Base-by-base conservation (phyloP, 1,140 invertebrate species). In the Eumeta japonica region DNA sequence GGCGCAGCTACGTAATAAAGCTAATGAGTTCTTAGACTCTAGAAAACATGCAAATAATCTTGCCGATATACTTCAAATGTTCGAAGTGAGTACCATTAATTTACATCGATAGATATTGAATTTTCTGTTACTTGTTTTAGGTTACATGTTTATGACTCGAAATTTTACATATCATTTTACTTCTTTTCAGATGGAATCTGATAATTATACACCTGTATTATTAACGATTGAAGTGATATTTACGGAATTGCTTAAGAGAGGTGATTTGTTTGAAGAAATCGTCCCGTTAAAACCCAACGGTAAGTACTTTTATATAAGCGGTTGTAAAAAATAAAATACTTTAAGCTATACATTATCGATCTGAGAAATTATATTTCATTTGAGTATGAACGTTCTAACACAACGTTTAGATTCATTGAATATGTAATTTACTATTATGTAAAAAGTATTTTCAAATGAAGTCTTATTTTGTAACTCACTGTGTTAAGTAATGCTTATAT, bases 161-260 rank as follows among this genome's bases (percentile, higher is more conserved):
- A 24, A n/a, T 39, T 41, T 50, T 48, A 16, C 32, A 46, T 28
- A 27, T 45, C 49, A 58, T 48, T 58, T 53, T 46, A 38, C 45
- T 41, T 45, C 41, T 51, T 74, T 68, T 48, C 52, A 81, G 76
- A 76, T 64, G 46, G 68, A 75, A 48, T 70, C 72, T 18, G 73
- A 76, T 51, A 75, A 75, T 49, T 71, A 67, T 42, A 70, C 65
- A 28, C 68, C 80, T 29, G 77, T 80, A 43, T 58, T 87, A 31
- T 71, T 85, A 15, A 80, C 83, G 10, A 52, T 86, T 41, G 85
- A 87, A 61, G 77, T 83, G 15, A 81, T 88, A 47, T 88, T 87
- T 49, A 76, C 73, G 5, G 82, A 83, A 50, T 48, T 87, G 20
- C 48, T 88, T 1, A 83, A 79, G 51, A 70, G 83, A n/a, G 65